Evolutionary conservation across 2,888 invertebrate species (phyloP).

Genomic region (Nematopogon swammerdamellus): DNA sequence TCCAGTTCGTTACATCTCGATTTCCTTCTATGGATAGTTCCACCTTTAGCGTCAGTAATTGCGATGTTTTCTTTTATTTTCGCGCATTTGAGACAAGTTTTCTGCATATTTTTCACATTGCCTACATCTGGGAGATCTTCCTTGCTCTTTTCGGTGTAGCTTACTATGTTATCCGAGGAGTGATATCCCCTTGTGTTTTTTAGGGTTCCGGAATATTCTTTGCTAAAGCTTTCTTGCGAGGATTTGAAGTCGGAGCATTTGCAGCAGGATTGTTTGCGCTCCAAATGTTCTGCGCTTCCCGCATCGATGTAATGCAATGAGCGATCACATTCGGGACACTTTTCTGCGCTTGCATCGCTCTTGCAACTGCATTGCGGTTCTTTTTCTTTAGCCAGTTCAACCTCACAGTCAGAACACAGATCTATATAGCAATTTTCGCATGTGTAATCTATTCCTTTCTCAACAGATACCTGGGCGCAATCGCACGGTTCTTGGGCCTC

Average conservation of each 20-base stretch:
- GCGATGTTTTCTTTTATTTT: constrained; percentile 52
- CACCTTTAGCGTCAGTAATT: constrained; percentile 27
- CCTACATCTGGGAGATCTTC: constrained; percentile 35
- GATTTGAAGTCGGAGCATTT: constrained; percentile 47
- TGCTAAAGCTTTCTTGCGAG: constrained; percentile 45
- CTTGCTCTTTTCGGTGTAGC: constrained; percentile 34
- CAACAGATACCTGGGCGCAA: constrained; percentile 33
- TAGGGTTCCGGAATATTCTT: constrained; percentile 29
- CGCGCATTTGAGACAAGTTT: constrained; percentile 46
- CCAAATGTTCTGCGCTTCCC: constrained; percentile 36
- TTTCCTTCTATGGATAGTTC: constrained; percentile 26
- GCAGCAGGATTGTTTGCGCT: constrained; percentile 31
- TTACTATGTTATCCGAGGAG: constrained; percentile 44
- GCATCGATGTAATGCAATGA: constrained; percentile 41
- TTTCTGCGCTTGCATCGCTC: constrained; percentile 25
- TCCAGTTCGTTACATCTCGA: constrained; percentile 36
- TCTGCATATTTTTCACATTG: constrained; percentile 33
- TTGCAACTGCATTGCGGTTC: constrained; percentile 31
- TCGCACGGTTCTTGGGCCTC: constrained; percentile 31
- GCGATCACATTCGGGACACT: constrained; percentile 43
- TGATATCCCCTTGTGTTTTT: constrained; percentile 45
- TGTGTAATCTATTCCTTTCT: constrained; percentile 42
- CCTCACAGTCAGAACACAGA: constrained; percentile 43
- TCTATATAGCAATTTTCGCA: constrained; percentile 45
- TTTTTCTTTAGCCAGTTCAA: constrained; percentile 26